These are phyloP conservation scores for Actinostola sp. DNA, from an alignment of 92 coral and sea anemone species.

Conservation along the genomic window DNA sequence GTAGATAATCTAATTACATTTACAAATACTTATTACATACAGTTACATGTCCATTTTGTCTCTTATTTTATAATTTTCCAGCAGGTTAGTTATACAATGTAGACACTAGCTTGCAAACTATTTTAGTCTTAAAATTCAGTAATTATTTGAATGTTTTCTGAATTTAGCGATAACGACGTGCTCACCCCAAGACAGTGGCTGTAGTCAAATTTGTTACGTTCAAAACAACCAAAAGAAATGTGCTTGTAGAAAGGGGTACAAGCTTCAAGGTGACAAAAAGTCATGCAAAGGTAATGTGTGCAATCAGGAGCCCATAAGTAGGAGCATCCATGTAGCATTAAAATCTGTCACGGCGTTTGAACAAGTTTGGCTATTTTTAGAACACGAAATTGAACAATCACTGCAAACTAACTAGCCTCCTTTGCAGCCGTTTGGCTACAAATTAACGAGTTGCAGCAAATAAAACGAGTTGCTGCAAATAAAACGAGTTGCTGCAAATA, in stretches of 20 bases:
- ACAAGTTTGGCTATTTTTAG: too few relatives aligned
- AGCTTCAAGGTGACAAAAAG: slow-evolving; percentile 40
- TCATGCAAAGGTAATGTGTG: slow-evolving; percentile 41
- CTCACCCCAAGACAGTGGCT: slow-evolving; percentile 4
- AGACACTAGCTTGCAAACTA: not conserved
- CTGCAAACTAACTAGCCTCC: too few relatives aligned
- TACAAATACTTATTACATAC: too few relatives aligned
- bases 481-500: too few relatives aligned
- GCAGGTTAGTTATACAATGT: not conserved
- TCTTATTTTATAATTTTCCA: not conserved
- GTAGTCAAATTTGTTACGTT: slow-evolving; percentile 42
- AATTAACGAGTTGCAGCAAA: too few relatives aligned
- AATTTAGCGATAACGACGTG: slow-evolving; percentile 33
- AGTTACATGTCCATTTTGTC: too few relatives aligned
- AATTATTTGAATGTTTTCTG: not conserved
- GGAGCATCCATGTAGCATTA: not conserved
- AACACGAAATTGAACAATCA: too few relatives aligned
- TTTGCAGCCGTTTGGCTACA: too few relatives aligned
- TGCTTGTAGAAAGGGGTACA: slow-evolving; percentile 39
- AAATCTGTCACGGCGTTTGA: too few relatives aligned
- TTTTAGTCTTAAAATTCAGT: not conserved
- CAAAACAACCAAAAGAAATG: slow-evolving; percentile 24
- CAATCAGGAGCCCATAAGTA: not conserved
- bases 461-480: too few relatives aligned
- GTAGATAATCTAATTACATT: too few relatives aligned